These are phyloP conservation scores for Tragelaphus buxtoni DNA, from an alignment of 2,113 vertebrate species.

Conservation along the genomic window DNA sequence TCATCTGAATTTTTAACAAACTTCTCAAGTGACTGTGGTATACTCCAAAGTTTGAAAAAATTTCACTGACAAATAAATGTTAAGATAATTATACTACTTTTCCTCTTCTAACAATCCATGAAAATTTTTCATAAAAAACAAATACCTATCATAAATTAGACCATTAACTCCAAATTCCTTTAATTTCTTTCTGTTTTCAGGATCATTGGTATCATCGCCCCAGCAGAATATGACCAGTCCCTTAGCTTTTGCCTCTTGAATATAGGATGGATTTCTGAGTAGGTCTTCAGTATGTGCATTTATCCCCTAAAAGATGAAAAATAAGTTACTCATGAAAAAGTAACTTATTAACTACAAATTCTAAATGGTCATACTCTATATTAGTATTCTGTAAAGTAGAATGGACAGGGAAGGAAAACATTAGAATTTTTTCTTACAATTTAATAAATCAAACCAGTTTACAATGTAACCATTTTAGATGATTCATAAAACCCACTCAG, in stretches of 20 bases:
- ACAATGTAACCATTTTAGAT: neutral
- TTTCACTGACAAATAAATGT: slow-evolving; percentile 13
- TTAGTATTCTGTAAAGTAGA: neutral
- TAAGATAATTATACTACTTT: slow-evolving; percentile 33
- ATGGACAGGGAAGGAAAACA: fast-evolving
- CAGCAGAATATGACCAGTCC: slow-evolving; percentile 96
- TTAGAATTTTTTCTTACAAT: neutral
- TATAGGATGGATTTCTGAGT: slow-evolving; percentile 85
- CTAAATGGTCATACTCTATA: neutral
- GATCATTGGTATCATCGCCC: slow-evolving; percentile 96
- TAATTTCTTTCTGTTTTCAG: slow-evolving; percentile 89
- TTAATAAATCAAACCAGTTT: neutral
- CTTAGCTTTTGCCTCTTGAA: slow-evolving; percentile 90
- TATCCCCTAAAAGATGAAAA: slow-evolving; percentile 87
- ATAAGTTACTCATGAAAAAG: neutral
- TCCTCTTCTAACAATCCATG: slow-evolving; percentile 19
- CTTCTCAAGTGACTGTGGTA: neutral
- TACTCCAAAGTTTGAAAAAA: neutral
- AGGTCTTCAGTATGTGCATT: slow-evolving; percentile 95
- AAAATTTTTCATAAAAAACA: slow-evolving; percentile 39
- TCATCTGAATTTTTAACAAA: neutral
- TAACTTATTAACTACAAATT: neutral
- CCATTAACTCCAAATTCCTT: slow-evolving; percentile 92
- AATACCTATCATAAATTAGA: slow-evolving; percentile 95
- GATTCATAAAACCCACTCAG: slow-evolving; percentile 15